Evolutionary conservation across 2,888 invertebrate genomes (phyloP), one percentile per base, ranked within the genome.

Genomic region (Hedya salicella): DNA sequence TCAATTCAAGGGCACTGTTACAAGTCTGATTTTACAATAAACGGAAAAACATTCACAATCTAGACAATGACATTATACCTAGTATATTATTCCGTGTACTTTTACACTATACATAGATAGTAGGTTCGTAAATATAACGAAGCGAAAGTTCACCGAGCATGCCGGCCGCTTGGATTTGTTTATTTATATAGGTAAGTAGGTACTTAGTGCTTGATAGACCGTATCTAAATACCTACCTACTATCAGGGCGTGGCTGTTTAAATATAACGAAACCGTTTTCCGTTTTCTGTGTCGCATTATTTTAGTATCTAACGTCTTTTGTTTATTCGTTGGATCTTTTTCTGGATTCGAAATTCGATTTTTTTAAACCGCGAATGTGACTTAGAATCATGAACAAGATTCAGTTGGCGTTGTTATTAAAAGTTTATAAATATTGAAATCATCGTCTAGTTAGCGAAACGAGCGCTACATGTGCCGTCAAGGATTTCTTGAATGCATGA

Each of bases 401-500:
- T n/a, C n/a, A n/a, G n/a, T n/a, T n/a, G n/a, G n/a, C n/a, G n/a
- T n/a, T n/a, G 17, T 30, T 9, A 16, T 17, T 11, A 13, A 57
- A 30, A 13, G 13, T n/a, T 0, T 21, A 44, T 30, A 30, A 17
- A 30, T 57, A 57, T 57, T 57, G 4, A 46, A 57, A 46, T 32
- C 8, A 25, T 16, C 25, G 25, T 9, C 1, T 6, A 21, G 39
- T 19, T 21, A 32, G 40, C 32, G 40, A 25, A 25, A 6, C 6
- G 32, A 42, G 13, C 25, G 25, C 25, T 46, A 40, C 48, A 40
- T 53, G 39, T 32, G 48, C 54, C 32, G 53, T 66, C 66, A 54
- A 66, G 66, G 54, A 66, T 66, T 66, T 66, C 60, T 52, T 61
- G 66, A 66, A 61, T 66, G 66, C 48, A 66, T 66, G 66, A 66